Evolutionary conservation across 2,888 invertebrate genomes (phyloP).

Genomic region (Petrolisthes manimaculis): DNA sequence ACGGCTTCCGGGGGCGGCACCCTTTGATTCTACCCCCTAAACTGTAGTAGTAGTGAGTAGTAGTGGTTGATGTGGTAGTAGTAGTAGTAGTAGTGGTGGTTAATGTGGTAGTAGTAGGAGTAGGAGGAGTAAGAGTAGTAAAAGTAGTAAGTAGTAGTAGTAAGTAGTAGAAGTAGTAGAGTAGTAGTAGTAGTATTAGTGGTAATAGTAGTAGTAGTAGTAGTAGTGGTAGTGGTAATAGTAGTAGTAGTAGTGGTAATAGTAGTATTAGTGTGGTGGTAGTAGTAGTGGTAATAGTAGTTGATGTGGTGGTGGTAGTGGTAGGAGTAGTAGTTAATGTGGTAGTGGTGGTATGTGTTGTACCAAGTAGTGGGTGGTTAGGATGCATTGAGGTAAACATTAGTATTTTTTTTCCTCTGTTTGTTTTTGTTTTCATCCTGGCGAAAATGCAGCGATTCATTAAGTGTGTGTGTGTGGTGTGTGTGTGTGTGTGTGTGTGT

Average conservation of each 20-base stretch:
- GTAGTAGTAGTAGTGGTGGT: not conserved
- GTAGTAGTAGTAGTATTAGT: not conserved
- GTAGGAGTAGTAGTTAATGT: not conserved
- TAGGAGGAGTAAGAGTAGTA: not conserved
- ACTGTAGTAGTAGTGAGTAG: slow-evolving; percentile 3
- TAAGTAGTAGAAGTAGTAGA: not conserved
- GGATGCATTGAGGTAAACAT: not conserved
- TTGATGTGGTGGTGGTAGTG: too few species aligned
- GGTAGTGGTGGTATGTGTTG: not conserved
- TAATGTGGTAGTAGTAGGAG: not conserved
- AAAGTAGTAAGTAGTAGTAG: not conserved
- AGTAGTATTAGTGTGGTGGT: too few species aligned
- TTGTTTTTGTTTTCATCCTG: too few species aligned
- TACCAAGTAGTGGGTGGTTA: not conserved
- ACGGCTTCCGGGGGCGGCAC: not conserved
- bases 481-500: not conserved
- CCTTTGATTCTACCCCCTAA: not conserved
- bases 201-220: not conserved
- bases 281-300: not conserved
- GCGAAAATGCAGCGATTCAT: too few species aligned
- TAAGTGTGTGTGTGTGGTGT: not conserved
- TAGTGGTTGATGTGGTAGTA: not conserved
- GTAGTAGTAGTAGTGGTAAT: too few species aligned
- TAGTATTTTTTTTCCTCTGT: too few species aligned
- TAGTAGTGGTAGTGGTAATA: not conserved